Evolutionary conservation across 2,113 vertebrate species (phyloP).

Genomic region (Oreocharis arfaki): DNA sequence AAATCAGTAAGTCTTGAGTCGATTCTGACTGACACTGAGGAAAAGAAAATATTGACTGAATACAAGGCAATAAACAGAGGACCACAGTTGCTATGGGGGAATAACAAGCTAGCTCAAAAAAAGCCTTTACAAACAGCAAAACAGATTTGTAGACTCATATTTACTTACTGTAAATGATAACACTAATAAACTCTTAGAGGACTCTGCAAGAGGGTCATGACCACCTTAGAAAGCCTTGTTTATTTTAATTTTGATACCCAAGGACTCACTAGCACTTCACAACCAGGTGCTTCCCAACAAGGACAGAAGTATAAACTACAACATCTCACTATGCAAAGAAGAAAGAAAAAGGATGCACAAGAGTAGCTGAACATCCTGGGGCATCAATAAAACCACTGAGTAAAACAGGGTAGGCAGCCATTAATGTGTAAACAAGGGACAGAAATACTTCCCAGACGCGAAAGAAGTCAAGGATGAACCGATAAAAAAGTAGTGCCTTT

Average conservation of each 20-base stretch:
- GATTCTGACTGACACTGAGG: background rate
- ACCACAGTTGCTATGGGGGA: background rate
- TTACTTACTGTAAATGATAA: background rate
- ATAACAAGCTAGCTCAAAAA: background rate
- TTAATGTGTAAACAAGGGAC: background rate
- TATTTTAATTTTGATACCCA: background rate
- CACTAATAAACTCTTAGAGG: background rate
- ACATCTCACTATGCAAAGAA: accelerated
- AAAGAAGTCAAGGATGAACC: background rate
- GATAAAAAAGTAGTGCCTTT: background rate
- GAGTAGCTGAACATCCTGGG: background rate
- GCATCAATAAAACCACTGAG: background rate
- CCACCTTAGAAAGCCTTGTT: background rate
- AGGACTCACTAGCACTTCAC: background rate
- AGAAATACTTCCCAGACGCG: background rate
- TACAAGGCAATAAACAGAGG: background rate
- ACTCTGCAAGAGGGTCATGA: background rate
- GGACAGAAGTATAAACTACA: background rate
- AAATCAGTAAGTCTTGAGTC: background rate
- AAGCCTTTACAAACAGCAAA: constrained; percentile 3
- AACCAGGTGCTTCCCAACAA: background rate
- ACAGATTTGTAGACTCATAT: background rate
- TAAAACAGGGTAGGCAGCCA: background rate
- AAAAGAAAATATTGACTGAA: constrained; percentile 26
- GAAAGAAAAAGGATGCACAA: background rate